phyloP scores from a whole-genome alignment of 2,797 vertebrate species.

The Enteromius afrohamiltoni region DNA sequence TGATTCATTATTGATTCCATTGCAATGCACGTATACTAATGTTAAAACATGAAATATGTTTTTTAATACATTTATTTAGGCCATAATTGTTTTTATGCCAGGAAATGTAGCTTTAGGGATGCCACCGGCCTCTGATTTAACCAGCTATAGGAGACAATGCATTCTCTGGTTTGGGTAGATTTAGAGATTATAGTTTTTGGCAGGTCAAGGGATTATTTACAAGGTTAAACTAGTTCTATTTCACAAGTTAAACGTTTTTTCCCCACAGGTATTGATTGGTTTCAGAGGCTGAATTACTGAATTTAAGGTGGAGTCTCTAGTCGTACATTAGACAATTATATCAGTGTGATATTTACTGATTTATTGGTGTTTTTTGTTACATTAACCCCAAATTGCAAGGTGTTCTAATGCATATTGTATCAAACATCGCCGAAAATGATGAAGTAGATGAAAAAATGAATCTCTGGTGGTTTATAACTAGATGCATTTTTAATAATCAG shows the following conservation, averaged over 20 bases:
- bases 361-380: not conserved
- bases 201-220: constrained; percentile 21
- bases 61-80: not conserved
- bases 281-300: not conserved
- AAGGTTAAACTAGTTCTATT: constrained; percentile 18
- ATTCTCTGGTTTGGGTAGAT: constrained; percentile 3
- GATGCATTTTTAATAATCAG: not conserved
- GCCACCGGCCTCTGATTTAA: not conserved
- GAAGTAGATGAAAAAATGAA: not conserved
- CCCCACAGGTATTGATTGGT: not conserved
- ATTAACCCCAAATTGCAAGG: not conserved
- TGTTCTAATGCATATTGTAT: not conserved
- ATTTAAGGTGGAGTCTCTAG: constrained; percentile 6
- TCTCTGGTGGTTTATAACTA: not conserved
- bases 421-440: not conserved
- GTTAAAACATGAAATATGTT: not conserved
- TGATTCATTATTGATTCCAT: not conserved
- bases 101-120: not conserved
- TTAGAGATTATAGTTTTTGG: not conserved
- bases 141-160: not conserved
- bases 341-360: not conserved
- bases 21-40: not conserved
- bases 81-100: not conserved
- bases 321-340: not conserved
- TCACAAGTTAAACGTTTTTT: not conserved